A percentile compares a stretch with the other conserved stretches of the same genome.
These are phyloP conservation scores for Callyntrura guangdongensis DNA, from an alignment of 2,888 invertebrate species.

Conservation along the genomic window DNA sequence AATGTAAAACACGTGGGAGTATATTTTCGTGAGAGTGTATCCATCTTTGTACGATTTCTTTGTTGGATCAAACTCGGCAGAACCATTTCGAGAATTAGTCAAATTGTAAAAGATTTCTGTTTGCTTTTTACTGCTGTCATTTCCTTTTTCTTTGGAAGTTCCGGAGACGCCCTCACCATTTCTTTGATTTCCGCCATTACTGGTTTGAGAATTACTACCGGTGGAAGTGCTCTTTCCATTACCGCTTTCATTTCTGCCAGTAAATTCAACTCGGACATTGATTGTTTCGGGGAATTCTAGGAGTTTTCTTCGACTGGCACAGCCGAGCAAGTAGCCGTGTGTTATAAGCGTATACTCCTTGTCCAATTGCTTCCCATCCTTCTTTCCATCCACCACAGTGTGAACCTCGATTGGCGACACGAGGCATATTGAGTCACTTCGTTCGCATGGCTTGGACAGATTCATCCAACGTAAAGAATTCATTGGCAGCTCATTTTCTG, in stretches of 20 bases:
- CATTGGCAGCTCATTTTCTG: constrained; percentile 73
- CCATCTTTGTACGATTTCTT: constrained; percentile 78
- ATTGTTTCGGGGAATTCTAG: constrained; percentile 81
- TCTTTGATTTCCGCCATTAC: constrained; percentile 32
- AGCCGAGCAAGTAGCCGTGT: constrained; percentile 82
- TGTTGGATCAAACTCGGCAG: constrained; percentile 66
- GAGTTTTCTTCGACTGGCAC: constrained; percentile 82
- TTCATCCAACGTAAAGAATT: constrained; percentile 77
- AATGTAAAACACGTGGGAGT: constrained; percentile 83
- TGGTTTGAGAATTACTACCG: constrained; percentile 38
- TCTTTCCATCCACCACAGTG: constrained; percentile 80
- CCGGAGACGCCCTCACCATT: background rate
- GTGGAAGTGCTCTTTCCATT: constrained; percentile 45
- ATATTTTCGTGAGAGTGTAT: constrained; percentile 79
- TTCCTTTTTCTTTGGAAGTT: constrained; percentile 6
- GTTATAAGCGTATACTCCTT: constrained; percentile 69
- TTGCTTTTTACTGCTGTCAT: constrained; percentile 55
- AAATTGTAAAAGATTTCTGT: constrained; percentile 69
- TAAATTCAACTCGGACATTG: constrained; percentile 76
- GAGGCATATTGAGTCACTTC: constrained; percentile 83
- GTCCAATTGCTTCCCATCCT: constrained; percentile 77
- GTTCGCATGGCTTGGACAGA: constrained; percentile 76
- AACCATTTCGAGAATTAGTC: constrained; percentile 60
- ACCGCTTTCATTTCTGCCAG: constrained; percentile 56
- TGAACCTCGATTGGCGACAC: constrained; percentile 82